A percentile compares a stretch with the other conserved stretches of the same genome.
These are phyloP conservation scores for Acrobasis suavella DNA, from an alignment of 2,888 invertebrate species.

Conservation along the genomic window DNA sequence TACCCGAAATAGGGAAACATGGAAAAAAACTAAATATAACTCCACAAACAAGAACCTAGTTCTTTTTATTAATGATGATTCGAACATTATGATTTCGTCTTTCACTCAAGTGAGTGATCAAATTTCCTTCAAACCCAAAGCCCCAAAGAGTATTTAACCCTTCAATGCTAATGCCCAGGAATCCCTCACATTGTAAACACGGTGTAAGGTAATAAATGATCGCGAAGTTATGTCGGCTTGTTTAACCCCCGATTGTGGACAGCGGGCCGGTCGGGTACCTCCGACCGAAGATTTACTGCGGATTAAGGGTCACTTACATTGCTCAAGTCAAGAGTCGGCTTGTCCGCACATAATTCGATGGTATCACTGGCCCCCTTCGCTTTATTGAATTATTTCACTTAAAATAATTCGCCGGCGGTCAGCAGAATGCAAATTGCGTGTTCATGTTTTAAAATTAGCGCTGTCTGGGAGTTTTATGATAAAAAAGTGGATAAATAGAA, in stretches of 20 bases:
- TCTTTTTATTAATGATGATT: no score
- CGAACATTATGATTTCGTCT: background rate
- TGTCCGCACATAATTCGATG: slow-evolving; percentile 70
- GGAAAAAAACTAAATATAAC: no score
- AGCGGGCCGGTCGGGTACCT: slow-evolving; percentile 43
- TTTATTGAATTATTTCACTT: slow-evolving; percentile 51
- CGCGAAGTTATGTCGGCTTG: slow-evolving; percentile 64
- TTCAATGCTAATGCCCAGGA: slow-evolving; percentile 14
- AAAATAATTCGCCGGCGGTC: slow-evolving; percentile 20
- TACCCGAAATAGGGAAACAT: no score
- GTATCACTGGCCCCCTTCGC: slow-evolving; percentile 51
- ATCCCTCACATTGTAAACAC: slow-evolving; percentile 59
- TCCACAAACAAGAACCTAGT: no score
- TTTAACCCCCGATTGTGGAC: slow-evolving; percentile 62
- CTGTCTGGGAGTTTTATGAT: background rate
- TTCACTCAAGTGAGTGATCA: background rate
- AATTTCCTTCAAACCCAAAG: background rate
- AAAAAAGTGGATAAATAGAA: background rate
- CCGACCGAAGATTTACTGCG: slow-evolving; percentile 76
- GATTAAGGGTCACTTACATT: slow-evolving; percentile 79
- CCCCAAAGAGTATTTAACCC: slow-evolving; percentile 12
- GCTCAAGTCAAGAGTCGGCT: slow-evolving; percentile 73
- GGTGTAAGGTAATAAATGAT: slow-evolving; percentile 75
- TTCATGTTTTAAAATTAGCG: slow-evolving; percentile 14
- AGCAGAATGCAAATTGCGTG: slow-evolving; percentile 21